These are phyloP conservation scores for Phragmatobia fuliginosa DNA, from an alignment of 2,888 invertebrate species.

Conservation along the genomic window DNA sequence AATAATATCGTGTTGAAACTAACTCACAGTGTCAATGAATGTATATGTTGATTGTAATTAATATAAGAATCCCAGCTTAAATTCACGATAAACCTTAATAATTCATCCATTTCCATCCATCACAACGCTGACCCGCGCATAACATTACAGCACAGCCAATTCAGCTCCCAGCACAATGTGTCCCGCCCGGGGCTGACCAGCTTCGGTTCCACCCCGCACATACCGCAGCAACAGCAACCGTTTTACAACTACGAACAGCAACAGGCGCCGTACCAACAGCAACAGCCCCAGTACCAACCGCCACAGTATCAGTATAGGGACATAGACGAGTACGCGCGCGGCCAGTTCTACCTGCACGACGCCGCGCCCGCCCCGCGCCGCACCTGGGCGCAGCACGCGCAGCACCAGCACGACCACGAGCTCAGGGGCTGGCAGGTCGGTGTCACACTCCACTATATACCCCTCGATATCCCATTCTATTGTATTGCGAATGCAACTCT, in stretches of 20 bases:
- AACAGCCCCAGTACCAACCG: constrained; percentile 57
- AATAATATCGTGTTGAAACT: constrained; percentile 16
- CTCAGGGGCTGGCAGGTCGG: constrained; percentile 80
- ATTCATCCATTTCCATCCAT: constrained; percentile 42
- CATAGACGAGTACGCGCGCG: constrained; percentile 65
- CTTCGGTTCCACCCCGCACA: constrained; percentile 84
- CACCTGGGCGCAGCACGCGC: constrained; percentile 89
- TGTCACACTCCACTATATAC: constrained; percentile 15
- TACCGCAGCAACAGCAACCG: constrained; percentile 65
- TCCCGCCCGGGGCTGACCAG: constrained; percentile 68
- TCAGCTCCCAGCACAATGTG: constrained; percentile 85
- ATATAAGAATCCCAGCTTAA: constrained; percentile 33
- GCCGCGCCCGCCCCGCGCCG: constrained; percentile 86
- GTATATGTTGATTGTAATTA: constrained; percentile 34
- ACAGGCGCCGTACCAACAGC: constrained; percentile 64
- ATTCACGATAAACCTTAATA: constrained; percentile 32
- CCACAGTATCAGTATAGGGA: constrained; percentile 72
- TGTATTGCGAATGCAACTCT: no score
- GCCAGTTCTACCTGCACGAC: constrained; percentile 93
- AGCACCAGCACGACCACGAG: constrained; percentile 86
- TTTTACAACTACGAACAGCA: constrained; percentile 58
- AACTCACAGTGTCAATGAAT: constrained; percentile 39
- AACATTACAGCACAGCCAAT: constrained; percentile 82
- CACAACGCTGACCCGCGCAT: constrained; percentile 51
- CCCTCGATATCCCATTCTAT: neutral